Base-by-base conservation (phyloP, 92 coral and sea anemone species). In the Bergia puertoricense region DNA sequence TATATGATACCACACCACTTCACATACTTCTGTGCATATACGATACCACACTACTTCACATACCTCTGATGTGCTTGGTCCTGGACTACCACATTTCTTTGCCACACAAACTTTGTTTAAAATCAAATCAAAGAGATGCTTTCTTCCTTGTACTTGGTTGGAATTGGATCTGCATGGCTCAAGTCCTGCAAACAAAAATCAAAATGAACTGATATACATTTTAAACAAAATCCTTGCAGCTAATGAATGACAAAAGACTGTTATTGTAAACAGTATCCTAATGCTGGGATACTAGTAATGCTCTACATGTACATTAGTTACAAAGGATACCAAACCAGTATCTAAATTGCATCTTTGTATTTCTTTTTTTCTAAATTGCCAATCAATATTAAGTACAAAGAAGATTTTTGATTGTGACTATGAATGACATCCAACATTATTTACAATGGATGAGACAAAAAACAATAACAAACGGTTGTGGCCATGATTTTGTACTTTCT, bases 101-200 rank as follows among this genome's bases (percentile, higher is more conserved):
- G 87, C 79, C 10, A 36, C 54, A 23, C 74, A 71, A 46, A 84
- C 87, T 84, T 84, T 84, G 77, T 71, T 71, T 71, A 84, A 84
- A 71, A 84, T 84, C 42, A 84, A 56, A 4, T 71, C 38, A 6
- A 66, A 37, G 15, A 84, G 77, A 30, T 46, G 23, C 8, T 36
- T 46, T 37, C 87, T 30, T 10, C 87, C 87, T 84, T 71, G 77
- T 14, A 18, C 51, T 48, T 30, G 43, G 44, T 68, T 68, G 20
- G 42, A 6, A 15, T 18, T 71, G 30, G 87, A 46, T 54, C 36
- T 50, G 45, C 30, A 30, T 44, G 79, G 78, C 62, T 45, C 79
- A 69, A 84, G 77, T 71, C 79, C 87, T 84, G 68, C 6, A 41
- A 15, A 72, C 3, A 43, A 30, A 4, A 15, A 82, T 22, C 5